phyloP scores from a whole-genome alignment of 1,140 invertebrate genomes.

The Temnothorax nylanderi region DNA sequence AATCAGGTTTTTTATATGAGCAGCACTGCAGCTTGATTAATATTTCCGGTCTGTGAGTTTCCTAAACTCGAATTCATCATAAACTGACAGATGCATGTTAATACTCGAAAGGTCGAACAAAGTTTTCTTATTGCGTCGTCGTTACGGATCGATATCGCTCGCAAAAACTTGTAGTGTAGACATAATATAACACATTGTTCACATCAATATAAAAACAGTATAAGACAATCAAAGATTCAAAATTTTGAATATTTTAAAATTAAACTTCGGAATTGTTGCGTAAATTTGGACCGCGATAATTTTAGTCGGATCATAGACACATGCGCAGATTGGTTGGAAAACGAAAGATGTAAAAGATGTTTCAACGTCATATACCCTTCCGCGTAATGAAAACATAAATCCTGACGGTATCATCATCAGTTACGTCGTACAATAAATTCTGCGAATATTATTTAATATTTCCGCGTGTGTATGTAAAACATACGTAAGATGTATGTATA shows the following conservation, averaged over 20 bases:
- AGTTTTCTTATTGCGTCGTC: background rate
- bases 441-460: background rate
- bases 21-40: background rate
- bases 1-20: background rate
- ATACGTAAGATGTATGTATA: background rate
- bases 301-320: background rate
- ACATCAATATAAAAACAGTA: background rate
- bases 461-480: background rate
- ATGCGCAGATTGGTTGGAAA: background rate
- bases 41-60: background rate
- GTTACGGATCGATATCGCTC: background rate
- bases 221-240: background rate
- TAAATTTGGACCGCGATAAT: constrained; percentile 2
- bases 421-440: constrained; percentile 8
- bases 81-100: background rate
- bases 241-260: background rate
- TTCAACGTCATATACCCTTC: background rate
- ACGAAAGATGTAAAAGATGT: background rate
- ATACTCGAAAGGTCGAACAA: background rate
- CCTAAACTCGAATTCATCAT: background rate
- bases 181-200: background rate
- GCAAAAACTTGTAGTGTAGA: background rate
- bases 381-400: background rate
- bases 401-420: background rate
- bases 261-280: background rate